Base-by-base conservation (phyloP, 2,888 invertebrate species). In the Orchesellides sinensis region DNA sequence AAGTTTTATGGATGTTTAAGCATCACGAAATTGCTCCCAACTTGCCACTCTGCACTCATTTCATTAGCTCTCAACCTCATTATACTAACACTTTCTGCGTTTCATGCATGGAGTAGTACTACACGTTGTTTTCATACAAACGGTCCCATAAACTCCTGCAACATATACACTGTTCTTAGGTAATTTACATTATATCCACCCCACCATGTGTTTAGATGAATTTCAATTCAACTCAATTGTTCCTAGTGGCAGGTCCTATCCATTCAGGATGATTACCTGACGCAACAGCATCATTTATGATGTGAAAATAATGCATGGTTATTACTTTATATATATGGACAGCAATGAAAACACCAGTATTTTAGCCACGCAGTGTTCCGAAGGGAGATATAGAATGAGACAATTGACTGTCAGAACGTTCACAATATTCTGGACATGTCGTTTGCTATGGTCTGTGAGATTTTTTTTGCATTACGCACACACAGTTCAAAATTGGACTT, bases 1-100 rank as follows among this genome's bases (percentile, higher is more conserved):
- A 32, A 63, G 21, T 32, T 63, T 74, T 74, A 74, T 74, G 63
- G 63, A 52, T 74, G 73, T 63, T 74, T 74, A 52, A 74, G 63
- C 72, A 63, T 63, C 73, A 63, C 19, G 73, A 74, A 74, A 74
- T 74, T 74, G 73, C 73, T 63, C 63, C 73, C 73, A 63, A 40
- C 47, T 49, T 74, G 45, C 63, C 63, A 74, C 73, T 74, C 73
- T 47, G 27, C 17, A 59, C 59, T 52, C 73, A 61, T 74, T 63
- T 29, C 63, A 63, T 63, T 74, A 32, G 63, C 61, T 70, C 40
- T 29, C 8, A 74, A 49, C 35, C 47, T 74, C 73, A 74, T 74
- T 74, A 74, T 63, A 45, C 21, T 52, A 45, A n/a, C 63, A 32
- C 63, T 74, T 63, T 74, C 27, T 61, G 8, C 5, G 5, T 10